A percentile compares a stretch with the other conserved stretches of the same genome.
These are phyloP conservation scores for Jaculus jaculus DNA, from an alignment of 2,113 vertebrate genomes.

Conservation along the genomic window DNA sequence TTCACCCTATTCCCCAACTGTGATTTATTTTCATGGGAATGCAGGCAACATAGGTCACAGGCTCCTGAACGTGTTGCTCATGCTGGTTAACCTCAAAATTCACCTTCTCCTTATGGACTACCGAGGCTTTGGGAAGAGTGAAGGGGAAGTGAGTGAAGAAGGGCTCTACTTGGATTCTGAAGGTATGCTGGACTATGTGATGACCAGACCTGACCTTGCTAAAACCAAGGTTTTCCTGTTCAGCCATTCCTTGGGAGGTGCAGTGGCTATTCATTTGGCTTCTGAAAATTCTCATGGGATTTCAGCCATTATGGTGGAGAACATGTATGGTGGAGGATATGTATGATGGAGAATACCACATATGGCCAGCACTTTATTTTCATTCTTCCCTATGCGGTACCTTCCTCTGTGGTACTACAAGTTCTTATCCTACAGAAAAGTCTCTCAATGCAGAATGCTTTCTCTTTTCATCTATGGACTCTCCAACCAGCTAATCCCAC, in stretches of 20 bases:
- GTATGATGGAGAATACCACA: conserved; percentile 99
- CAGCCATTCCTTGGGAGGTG: conserved; percentile 97
- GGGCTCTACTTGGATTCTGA: conserved; percentile 96
- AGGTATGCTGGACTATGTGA: conserved; percentile 96
- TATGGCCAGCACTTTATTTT: conserved; percentile 98
- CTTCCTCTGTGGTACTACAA: conserved; percentile 99
- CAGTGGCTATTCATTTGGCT: conserved; percentile 95
- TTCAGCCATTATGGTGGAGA: conserved; percentile 86
- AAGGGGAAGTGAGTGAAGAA: conserved; percentile 96
- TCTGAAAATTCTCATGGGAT: conserved; percentile 96
- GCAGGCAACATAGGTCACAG: conserved; percentile 98
- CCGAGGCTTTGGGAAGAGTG: conserved; percentile 97
- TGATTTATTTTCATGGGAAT: conserved; percentile 98
- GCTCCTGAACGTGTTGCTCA: conserved; percentile 96
- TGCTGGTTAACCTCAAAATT: conserved; percentile 98
- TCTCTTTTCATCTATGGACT: conserved; percentile 98
- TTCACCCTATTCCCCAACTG: conserved; percentile 89
- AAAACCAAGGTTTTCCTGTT: conserved; percentile 98
- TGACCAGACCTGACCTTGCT: conserved; percentile 98
- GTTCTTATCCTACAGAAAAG: conserved; percentile 96
- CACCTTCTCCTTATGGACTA: conserved; percentile 97
- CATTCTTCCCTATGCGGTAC: conserved; percentile 96
- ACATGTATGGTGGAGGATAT: too few species aligned
- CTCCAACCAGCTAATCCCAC: conserved; percentile 98
- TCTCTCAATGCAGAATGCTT: conserved; percentile 96